Conservation (phyloP, 2,113 vertebrate species). For the Machaerirhynchus nigripectus region DNA sequence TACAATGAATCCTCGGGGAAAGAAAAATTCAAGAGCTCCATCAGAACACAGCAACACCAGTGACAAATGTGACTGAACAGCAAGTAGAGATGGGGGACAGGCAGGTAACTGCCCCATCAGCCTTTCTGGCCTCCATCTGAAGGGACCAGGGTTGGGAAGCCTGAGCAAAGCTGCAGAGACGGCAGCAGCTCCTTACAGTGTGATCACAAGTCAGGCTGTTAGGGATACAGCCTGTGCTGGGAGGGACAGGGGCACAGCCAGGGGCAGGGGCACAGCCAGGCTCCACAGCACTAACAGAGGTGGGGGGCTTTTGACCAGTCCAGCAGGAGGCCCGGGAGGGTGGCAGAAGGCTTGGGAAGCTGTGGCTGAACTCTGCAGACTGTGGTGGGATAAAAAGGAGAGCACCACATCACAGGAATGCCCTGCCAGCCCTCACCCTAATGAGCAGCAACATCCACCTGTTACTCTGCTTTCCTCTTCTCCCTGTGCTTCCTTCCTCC, state of each 20-base stretch:
- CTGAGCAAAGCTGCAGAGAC: not conserved
- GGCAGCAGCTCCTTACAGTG: not conserved
- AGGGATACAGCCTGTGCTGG: not conserved
- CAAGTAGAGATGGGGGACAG: not conserved
- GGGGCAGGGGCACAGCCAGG: not conserved
- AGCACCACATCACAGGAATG: not conserved
- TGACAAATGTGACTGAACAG: not conserved
- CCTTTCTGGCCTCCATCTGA: not conserved
- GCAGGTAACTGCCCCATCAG: not conserved
- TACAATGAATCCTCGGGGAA: constrained; percentile 76
- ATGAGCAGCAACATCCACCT: not conserved
- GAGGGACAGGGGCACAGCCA: not conserved
- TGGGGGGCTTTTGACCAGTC: not conserved
- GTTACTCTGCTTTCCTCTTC: not conserved
- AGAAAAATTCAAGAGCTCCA: constrained; percentile 23
- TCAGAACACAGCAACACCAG: not conserved
- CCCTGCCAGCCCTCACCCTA: not conserved
- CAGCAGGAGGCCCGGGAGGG: not conserved
- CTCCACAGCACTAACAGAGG: not conserved
- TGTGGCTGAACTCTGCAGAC: not conserved
- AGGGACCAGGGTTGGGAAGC: not conserved
- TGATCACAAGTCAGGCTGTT: not conserved
- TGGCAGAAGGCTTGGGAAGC: not conserved
- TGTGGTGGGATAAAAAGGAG: not conserved
- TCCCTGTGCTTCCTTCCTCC: not conserved